Conservation (phyloP, 2,113 vertebrate species). For the Poeciliopsis turrubarensis region DNA sequence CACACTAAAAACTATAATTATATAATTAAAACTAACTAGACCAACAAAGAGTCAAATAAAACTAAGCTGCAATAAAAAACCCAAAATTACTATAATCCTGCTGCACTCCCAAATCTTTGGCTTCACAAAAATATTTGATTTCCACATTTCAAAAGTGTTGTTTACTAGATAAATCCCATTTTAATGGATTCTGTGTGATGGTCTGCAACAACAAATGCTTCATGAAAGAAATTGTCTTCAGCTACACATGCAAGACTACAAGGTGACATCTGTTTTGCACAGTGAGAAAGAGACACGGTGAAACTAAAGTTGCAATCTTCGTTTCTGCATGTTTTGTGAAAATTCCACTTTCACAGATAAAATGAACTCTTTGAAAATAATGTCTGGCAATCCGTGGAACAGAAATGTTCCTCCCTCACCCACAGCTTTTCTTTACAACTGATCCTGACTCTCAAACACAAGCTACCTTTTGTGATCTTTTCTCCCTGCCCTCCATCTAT, state of each 20-base stretch:
- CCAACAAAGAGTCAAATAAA: no score
- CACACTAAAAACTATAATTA: no score
- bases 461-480: constrained; percentile 22
- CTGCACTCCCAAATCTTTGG: no score
- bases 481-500: not conserved
- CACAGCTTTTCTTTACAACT: constrained; percentile 10
- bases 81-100: no score
- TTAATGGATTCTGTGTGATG: not conserved
- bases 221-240: not conserved
- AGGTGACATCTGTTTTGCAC: not conserved
- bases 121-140: not conserved
- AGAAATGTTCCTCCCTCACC: constrained; percentile 1
- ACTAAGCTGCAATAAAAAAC: no score
- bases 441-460: constrained; percentile 12
- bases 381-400: not conserved
- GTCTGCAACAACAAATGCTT: not conserved
- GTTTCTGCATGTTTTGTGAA: not conserved
- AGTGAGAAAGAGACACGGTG: not conserved
- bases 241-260: not conserved
- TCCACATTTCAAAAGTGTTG: not conserved
- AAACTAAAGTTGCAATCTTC: not conserved
- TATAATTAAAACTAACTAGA: no score
- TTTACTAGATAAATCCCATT: not conserved
- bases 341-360: constrained; percentile 13
- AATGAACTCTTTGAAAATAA: constrained; percentile 13